Conservation (phyloP, 2,113 vertebrate species). For the Grammomys dolichurus region DNA sequence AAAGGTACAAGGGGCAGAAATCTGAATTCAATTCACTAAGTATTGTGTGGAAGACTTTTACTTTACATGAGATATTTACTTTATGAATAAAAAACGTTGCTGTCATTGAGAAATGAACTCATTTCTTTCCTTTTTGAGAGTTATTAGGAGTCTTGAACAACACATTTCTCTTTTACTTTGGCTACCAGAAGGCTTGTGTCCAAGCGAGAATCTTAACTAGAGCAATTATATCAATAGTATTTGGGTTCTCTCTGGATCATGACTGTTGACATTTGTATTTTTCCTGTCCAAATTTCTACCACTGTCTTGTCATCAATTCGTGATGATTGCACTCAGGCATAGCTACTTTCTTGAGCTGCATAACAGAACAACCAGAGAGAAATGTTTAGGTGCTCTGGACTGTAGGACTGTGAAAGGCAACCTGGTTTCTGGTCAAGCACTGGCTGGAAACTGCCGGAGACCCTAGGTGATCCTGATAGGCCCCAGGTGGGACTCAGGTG, state of each 20-base stretch:
- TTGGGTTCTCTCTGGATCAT: neutral
- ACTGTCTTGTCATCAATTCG: neutral
- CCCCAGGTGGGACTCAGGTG: too few species aligned
- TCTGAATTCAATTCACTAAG: neutral
- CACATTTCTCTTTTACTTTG: constrained; percentile 34
- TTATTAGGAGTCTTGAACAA: neutral
- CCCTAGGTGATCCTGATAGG: too few species aligned
- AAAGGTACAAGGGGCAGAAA: neutral
- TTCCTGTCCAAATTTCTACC: neutral
- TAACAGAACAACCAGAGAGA: constrained; percentile 35
- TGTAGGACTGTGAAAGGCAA: too few species aligned
- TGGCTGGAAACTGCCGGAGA: too few species aligned
- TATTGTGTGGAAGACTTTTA: neutral
- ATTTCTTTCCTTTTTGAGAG: constrained; percentile 10
- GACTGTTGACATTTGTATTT: neutral
- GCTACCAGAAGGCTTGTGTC: constrained; percentile 20
- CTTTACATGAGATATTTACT: neutral
- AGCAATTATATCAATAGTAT: neutral
- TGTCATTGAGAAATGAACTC: constrained; percentile 34
- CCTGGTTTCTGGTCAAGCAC: too few species aligned
- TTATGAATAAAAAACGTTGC: neutral
- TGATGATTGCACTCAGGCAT: neutral
- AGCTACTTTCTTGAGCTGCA: constrained; percentile 12
- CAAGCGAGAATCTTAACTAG: neutral
- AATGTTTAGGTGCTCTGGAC: neutral